A percentile compares a stretch with the other conserved stretches of the same genome.
These are phyloP conservation scores for Phytoseiulus persimilis DNA, from an alignment of 2,888 invertebrate genomes.

Conservation along the genomic window DNA sequence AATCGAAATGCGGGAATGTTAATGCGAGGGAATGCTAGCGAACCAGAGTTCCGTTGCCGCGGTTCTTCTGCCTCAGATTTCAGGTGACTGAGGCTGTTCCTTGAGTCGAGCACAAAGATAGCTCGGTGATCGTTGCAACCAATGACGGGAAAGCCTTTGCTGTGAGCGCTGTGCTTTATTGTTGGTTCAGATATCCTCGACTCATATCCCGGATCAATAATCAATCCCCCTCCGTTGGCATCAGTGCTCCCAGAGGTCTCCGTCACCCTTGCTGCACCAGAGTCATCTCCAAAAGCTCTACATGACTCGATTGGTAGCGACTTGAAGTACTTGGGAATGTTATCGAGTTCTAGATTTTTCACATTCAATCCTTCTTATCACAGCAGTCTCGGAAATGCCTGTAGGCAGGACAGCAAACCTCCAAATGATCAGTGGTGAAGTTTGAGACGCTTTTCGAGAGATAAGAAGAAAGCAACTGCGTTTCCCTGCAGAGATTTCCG, in stretches of 20 bases:
- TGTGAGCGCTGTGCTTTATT: no score
- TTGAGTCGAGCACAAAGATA: no score
- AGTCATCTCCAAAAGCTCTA: background rate
- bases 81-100: no score
- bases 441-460: background rate
- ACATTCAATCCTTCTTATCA: background rate
- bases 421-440: background rate
- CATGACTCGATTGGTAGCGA: background rate
- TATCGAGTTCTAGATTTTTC: background rate
- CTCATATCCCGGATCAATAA: no score
- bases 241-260: background rate
- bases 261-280: background rate
- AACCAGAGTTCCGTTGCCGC: no score
- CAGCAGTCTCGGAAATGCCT: background rate
- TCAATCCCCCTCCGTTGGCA: background rate
- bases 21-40: no score
- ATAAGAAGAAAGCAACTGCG: background rate
- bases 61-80: no score
- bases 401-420: conserved; percentile 10
- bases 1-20: no score
- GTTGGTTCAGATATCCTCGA: no score
- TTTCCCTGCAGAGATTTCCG: background rate
- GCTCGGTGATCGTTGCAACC: no score
- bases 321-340: background rate
- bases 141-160: no score